Conservation (phyloP, 2,113 vertebrate genomes). For the Phocoena phocoena region DNA sequence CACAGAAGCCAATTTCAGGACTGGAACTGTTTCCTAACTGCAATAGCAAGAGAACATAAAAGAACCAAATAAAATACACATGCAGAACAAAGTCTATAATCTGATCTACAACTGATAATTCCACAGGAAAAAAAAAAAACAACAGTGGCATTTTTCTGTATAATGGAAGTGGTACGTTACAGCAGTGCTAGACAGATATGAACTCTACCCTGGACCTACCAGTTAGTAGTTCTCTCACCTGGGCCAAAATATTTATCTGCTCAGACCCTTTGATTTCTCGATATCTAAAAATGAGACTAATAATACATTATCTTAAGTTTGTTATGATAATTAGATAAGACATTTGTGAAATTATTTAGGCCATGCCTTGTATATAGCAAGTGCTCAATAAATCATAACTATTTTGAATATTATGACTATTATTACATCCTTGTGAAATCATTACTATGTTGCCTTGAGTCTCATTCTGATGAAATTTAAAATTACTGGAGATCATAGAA, state of each 20-base stretch:
- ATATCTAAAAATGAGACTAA: background rate
- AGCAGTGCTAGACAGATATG: background rate
- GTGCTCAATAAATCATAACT: background rate
- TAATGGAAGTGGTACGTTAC: too few species aligned
- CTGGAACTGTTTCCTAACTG: background rate
- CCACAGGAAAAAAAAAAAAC: background rate
- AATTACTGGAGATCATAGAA: background rate
- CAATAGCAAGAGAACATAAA: background rate
- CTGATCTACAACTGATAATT: background rate
- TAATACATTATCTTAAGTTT: background rate
- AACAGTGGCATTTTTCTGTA: background rate
- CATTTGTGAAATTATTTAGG: background rate
- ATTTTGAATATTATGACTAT: background rate
- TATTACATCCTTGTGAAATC: background rate
- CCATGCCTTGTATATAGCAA: background rate
- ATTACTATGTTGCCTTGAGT: background rate
- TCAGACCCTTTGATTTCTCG: background rate
- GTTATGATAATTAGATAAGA: background rate
- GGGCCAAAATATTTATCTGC: background rate
- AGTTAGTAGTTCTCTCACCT: background rate
- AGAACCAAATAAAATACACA: background rate
- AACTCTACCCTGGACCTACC: background rate
- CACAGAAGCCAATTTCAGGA: background rate
- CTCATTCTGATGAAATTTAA: background rate
- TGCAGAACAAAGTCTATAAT: background rate